These are phyloP conservation scores for Sterrhoptilus dennistouni DNA, from an alignment of 2,113 vertebrate species.

Conservation along the genomic window DNA sequence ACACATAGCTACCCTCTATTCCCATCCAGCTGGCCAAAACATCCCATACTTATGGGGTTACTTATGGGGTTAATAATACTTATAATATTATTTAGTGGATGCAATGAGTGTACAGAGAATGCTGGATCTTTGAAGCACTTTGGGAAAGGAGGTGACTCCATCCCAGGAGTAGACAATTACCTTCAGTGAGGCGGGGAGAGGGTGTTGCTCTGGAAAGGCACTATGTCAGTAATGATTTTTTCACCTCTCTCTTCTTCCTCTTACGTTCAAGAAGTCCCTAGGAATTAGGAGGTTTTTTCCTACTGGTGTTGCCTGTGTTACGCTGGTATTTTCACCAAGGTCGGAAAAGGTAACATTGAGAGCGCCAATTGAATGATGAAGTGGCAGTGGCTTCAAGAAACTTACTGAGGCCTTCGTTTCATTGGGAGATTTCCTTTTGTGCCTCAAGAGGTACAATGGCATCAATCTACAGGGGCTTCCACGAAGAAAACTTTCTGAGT, in stretches of 20 bases:
- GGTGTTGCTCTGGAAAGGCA: neutral
- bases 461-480: neutral
- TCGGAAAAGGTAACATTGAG: neutral
- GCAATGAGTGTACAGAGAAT: rapidly evolving
- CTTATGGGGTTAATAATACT: too few relatives aligned
- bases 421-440: neutral
- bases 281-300: neutral
- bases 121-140: neutral
- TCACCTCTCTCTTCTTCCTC: neutral
- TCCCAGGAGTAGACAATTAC: neutral
- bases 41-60: too few relatives aligned
- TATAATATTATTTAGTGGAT: neutral
- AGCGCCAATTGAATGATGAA: neutral
- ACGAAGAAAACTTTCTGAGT: neutral
- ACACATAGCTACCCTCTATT: neutral
- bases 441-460: neutral
- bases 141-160: neutral
- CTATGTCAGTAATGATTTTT: neutral
- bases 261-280: neutral
- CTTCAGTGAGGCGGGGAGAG: rapidly evolving
- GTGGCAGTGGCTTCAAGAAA: neutral
- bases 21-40: neutral
- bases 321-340: neutral
- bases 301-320: neutral
- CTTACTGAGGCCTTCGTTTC: neutral